Percentiles rank a stretch among this genome's conserved stretches.
phyloP scores from a whole-genome alignment of 35 echinoderm and acorn worm species.

The Lytechinus pictus region DNA sequence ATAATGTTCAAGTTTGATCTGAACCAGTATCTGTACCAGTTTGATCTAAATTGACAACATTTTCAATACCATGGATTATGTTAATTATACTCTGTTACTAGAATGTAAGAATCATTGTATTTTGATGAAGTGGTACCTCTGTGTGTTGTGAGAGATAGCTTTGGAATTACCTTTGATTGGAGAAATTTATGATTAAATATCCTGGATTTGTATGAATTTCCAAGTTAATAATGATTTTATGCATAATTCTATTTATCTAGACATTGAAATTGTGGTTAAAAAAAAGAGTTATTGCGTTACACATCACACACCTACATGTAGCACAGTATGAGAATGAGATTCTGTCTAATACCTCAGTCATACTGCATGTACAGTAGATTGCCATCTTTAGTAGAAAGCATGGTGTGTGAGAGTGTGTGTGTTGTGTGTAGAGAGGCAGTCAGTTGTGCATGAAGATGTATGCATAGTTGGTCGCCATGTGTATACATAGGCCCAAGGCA shows the following conservation, averaged over 20 bases:
- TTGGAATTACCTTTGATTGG: background rate
- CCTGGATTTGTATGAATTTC: background rate
- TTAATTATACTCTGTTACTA: background rate
- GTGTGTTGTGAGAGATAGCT: background rate
- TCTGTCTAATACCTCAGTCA: no score
- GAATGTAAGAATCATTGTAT: background rate
- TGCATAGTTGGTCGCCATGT: constrained; percentile 9
- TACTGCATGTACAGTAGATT: background rate
- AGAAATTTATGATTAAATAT: background rate
- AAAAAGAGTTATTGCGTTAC: background rate
- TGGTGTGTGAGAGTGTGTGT: constrained; percentile 43
- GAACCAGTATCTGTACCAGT: no score
- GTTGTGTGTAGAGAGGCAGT: background rate
- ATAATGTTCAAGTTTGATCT: no score
- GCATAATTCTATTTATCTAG: background rate
- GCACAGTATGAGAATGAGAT: background rate
- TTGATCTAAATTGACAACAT: background rate
- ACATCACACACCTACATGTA: background rate
- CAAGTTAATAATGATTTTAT: background rate
- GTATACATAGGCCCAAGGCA: background rate
- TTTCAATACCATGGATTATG: background rate
- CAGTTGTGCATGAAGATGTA: constrained; percentile 8
- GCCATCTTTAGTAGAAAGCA: background rate
- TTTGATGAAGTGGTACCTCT: background rate
- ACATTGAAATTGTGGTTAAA: background rate